Evolutionary conservation across 2,113 vertebrate species (phyloP).

Genomic region (Leptobrachium leishanense): DNA sequence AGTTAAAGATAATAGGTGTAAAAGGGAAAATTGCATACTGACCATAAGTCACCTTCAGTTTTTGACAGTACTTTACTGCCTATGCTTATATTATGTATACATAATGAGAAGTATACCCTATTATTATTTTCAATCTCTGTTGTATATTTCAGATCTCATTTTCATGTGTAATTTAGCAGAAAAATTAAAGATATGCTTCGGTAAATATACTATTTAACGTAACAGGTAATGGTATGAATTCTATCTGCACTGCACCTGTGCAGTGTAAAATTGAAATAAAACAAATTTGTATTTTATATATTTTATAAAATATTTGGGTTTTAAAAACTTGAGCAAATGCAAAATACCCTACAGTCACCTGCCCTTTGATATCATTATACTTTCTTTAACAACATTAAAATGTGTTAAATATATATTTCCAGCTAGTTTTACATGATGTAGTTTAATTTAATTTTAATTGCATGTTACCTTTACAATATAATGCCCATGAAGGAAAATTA

Average conservation of each 20-base stretch:
- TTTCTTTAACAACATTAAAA: no score
- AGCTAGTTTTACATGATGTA: no score
- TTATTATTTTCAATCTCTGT: slow-evolving; percentile 17
- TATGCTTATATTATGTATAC: slow-evolving; percentile 14
- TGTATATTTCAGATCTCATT: slow-evolving; percentile 37
- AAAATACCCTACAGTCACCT: no score
- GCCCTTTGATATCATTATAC: no score
- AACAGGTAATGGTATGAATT: slow-evolving; percentile 20
- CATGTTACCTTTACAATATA: no score
- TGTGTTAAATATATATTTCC: no score
- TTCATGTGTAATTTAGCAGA: slow-evolving; percentile 40
- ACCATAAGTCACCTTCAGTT: slow-evolving; percentile 3
- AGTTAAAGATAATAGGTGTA: not conserved
- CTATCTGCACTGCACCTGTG: slow-evolving; percentile 12
- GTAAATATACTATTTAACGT: slow-evolving; percentile 32
- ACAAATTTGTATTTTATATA: not conserved
- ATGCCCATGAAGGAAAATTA: no score
- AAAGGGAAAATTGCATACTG: slow-evolving; percentile 12
- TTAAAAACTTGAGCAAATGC: no score
- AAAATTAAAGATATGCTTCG: slow-evolving; percentile 37
- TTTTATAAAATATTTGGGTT: no score
- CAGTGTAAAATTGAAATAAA: slow-evolving; percentile 6
- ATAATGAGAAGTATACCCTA: slow-evolving; percentile 27
- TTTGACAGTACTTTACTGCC: slow-evolving; percentile 7
- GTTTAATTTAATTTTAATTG: no score